These are phyloP conservation scores for Tursiops truncatus DNA, from an alignment of 2,113 vertebrate genomes.

Conservation along the genomic window DNA sequence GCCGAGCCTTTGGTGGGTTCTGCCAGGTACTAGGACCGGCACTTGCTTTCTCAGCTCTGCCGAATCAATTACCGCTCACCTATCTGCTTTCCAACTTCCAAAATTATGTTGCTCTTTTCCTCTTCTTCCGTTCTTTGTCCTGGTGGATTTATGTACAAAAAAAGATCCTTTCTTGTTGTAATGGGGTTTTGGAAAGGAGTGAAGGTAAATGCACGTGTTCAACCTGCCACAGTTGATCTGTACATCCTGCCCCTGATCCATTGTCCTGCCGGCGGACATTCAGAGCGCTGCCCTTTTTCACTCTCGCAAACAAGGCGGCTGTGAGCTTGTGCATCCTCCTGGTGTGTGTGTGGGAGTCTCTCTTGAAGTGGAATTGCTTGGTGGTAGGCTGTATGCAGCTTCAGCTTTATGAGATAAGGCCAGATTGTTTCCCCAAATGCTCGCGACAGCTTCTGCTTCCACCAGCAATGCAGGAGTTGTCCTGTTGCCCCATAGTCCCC, in stretches of 20 bases:
- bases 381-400: background rate
- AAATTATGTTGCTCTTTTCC: conserved; percentile 21
- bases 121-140: conserved; percentile 23
- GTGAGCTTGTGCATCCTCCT: background rate
- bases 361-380: background rate
- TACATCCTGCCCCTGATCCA: accelerated
- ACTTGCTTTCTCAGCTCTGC: conserved; percentile 3
- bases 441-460: background rate
- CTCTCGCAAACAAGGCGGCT: background rate
- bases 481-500: background rate
- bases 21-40: background rate
- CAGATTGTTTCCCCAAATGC: background rate
- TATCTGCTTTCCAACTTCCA: conserved; percentile 41
- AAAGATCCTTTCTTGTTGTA: background rate
- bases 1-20: background rate
- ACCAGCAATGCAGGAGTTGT: background rate
- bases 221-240: background rate
- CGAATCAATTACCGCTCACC: conserved; percentile 35
- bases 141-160: conserved; percentile 14
- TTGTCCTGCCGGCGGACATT: background rate
- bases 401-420: background rate
- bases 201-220: background rate
- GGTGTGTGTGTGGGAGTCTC: background rate
- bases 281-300: accelerated
- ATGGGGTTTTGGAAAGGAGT: background rate